Percentiles rank a stretch among this genome's conserved stretches.
These are phyloP conservation scores for Portevinia maculata DNA, from an alignment of 2,888 invertebrate genomes.

Conservation along the genomic window DNA sequence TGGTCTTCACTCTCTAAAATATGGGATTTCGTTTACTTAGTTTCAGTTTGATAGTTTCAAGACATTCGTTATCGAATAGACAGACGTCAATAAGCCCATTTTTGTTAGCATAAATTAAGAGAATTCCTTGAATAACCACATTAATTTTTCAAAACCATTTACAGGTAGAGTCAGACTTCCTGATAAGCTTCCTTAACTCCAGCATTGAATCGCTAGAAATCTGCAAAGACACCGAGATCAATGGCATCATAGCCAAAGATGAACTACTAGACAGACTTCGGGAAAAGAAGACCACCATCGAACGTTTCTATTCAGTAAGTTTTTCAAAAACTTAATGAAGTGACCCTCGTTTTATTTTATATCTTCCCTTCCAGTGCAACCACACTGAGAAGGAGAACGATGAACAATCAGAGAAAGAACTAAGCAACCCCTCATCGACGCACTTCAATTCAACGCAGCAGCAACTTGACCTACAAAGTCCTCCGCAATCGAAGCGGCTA, in stretches of 20 bases:
- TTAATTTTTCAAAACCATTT: no score
- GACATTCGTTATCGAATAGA: no score
- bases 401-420: constrained; percentile 60
- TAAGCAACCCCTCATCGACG: constrained; percentile 26
- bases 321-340: neutral
- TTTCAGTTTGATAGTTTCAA: no score
- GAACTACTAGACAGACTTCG: constrained; percentile 86
- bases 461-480: constrained; percentile 76
- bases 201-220: constrained; percentile 86
- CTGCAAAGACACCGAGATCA: constrained; percentile 81
- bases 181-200: constrained; percentile 88
- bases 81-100: no score
- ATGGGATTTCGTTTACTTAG: no score
- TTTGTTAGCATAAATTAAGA: no score
- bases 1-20: no score
- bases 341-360: neutral
- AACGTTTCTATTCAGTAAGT: constrained; percentile 80
- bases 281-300: constrained; percentile 85
- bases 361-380: constrained; percentile 19
- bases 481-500: constrained; percentile 78
- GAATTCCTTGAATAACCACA: no score
- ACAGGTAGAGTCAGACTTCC: constrained; percentile 88
- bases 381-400: constrained; percentile 56
- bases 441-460: constrained; percentile 60
- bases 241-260: constrained; percentile 83